These are phyloP conservation scores for Diploptera punctata DNA, from an alignment of 2,888 invertebrate species.

Conservation along the genomic window DNA sequence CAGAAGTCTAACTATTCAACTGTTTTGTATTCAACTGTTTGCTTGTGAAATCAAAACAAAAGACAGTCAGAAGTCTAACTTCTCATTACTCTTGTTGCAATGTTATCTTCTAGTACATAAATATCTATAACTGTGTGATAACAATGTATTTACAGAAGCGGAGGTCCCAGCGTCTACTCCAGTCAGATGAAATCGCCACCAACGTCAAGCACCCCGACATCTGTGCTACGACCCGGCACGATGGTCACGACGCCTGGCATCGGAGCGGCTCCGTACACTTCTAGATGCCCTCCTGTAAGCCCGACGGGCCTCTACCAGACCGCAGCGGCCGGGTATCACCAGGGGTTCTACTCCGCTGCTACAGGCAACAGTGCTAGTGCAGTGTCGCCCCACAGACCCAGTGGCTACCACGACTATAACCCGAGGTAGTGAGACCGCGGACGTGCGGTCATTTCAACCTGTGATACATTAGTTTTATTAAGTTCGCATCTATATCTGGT, in stretches of 20 bases:
- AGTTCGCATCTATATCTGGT: too few species aligned
- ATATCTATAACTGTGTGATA: too few species aligned
- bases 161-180: not conserved
- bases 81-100: too few species aligned
- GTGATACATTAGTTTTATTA: too few species aligned
- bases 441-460: too few species aligned
- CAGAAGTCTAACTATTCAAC: too few species aligned
- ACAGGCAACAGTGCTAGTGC: not conserved
- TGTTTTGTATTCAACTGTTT: too few species aligned
- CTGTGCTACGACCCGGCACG: not conserved
- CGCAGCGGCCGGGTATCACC: constrained; percentile 3
- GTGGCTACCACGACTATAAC: not conserved
- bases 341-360: not conserved
- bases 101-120: too few species aligned
- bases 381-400: constrained; percentile 1
- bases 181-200: not conserved
- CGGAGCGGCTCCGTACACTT: not conserved
- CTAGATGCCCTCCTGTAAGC: not conserved
- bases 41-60: too few species aligned
- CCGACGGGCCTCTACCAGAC: constrained; percentile 4
- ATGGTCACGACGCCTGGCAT: not conserved
- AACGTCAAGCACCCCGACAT: not conserved
- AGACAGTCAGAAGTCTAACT: too few species aligned
- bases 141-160: too few species aligned
- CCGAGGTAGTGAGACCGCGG: not conserved